Evolutionary conservation across 2,797 vertebrate genomes (phyloP), one percentile per base, ranked within the genome.

Genomic region (Apogon talboti): DNA sequence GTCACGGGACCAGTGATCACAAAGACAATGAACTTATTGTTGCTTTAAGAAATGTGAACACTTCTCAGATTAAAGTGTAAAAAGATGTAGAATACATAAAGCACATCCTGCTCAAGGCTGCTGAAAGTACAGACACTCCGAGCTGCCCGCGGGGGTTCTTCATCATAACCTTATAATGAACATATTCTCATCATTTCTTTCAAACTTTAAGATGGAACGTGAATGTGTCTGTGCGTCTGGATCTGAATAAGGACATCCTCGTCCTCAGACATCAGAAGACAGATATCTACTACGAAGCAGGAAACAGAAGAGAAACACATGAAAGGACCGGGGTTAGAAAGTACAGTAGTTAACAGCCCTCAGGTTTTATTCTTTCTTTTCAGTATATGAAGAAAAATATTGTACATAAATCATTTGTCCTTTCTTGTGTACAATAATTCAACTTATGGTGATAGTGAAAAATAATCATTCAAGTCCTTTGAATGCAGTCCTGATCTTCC

Each of bases 101-200:
- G 85, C 78, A 88, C 78, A 78, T 84, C 73, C 80, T 62, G 81
- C 82, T 82, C 81, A 79, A 86, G 87, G 85, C 82, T 79, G 58
- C 71, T 71, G 63, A 84, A 82, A 78, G 83, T 61, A 75, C 68
- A 37, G 74, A 81, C 6, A 45, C 83, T 91, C 75, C 59, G 14
- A 81, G 84, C 83, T 69, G 82, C 85, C 89, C 81, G 81, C 71
- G 41, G 84, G 84, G 88, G 82, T 78, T 71, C 77, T 74, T 87
- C 84, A 85, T 88, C 87, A 82, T 83, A 85, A 84, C 78, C 87
- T 83, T 83, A 77, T 90, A 88, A 90, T 84, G 78, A 91, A 82
- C 85, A 81, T 56, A 80, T 82, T 88, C 82, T 80, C 81, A 86
- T 82, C 78, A 13, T 66, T 79, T 83, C 71, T 73, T 79, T 76